phyloP scores from a whole-genome alignment of 2,113 vertebrate genomes.

The Progne subis region DNA sequence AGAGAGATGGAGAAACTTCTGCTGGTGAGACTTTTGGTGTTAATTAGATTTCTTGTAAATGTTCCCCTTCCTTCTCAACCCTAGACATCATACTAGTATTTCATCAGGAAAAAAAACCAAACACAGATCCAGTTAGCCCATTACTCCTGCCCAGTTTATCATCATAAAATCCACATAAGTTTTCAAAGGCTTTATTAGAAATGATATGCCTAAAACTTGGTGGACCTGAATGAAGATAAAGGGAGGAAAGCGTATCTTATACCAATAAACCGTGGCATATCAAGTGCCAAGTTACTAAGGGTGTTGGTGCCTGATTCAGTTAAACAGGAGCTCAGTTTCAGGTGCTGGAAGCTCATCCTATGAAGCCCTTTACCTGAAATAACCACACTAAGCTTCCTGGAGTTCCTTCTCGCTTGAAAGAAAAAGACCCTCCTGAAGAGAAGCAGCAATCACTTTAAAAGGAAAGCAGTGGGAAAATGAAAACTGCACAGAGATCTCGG shows the following conservation, averaged over 20 bases:
- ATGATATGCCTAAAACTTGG: not conserved
- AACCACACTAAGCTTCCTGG: not conserved
- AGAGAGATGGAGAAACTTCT: not conserved
- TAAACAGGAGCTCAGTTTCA: not conserved
- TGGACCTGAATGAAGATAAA: not conserved
- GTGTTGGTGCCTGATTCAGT: not conserved
- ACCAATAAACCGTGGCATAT: not conserved
- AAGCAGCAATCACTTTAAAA: not conserved
- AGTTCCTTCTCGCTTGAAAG: not conserved
- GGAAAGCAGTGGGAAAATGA: not conserved
- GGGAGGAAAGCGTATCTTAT: not conserved
- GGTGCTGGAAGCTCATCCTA: not conserved
- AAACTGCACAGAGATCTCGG: not conserved
- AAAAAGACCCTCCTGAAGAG: not conserved
- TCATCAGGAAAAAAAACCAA: not conserved
- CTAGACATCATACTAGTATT: not conserved
- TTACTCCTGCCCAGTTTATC: not conserved
- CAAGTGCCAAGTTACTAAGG: not conserved
- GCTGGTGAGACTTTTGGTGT: not conserved
- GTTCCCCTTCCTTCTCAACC: not conserved
- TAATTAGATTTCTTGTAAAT: not conserved
- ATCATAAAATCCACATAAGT: not conserved
- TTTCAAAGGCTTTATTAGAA: not conserved
- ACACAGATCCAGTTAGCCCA: not conserved
- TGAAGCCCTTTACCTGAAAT: not conserved